Conservation (phyloP, 2,888 invertebrate genomes). For the Ornithoptera priamus region DNA sequence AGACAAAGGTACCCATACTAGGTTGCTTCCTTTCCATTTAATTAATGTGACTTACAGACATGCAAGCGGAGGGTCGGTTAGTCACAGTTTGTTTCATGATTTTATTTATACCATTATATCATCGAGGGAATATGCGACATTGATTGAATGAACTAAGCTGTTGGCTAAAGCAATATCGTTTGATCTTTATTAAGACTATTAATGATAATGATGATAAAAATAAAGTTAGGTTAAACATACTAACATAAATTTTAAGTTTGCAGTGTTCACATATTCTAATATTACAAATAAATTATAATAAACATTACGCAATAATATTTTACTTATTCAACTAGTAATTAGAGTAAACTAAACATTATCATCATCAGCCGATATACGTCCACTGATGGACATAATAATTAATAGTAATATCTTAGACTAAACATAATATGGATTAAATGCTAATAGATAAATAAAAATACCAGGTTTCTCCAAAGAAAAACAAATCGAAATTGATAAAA, state of each 20-base stretch:
- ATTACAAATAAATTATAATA: no score
- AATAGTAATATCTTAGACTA: no score
- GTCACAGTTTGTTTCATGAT: constrained; percentile 36
- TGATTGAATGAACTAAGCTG: constrained; percentile 15
- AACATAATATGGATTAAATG: no score
- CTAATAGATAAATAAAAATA: background rate
- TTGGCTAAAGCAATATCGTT: background rate
- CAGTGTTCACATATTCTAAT: background rate
- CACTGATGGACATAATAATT: no score
- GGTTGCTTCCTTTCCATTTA: constrained; percentile 56
- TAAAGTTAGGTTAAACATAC: background rate
- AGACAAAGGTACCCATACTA: constrained; percentile 57
- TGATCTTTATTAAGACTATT: background rate
- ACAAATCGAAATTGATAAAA: constrained; percentile 15
- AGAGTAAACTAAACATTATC: no score
- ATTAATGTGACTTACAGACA: constrained; percentile 65
- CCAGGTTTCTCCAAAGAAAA: constrained; percentile 18
- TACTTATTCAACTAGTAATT: background rate
- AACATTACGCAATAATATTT: no score
- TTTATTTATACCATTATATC: constrained; percentile 31
- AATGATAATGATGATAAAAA: no score
- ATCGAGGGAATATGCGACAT: constrained; percentile 20
- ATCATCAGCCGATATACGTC: no score
- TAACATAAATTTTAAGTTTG: background rate
- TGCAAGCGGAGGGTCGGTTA: constrained; percentile 48